phyloP scores from a whole-genome alignment of 2,888 invertebrate species.

The Agapostemon virescens region DNA sequence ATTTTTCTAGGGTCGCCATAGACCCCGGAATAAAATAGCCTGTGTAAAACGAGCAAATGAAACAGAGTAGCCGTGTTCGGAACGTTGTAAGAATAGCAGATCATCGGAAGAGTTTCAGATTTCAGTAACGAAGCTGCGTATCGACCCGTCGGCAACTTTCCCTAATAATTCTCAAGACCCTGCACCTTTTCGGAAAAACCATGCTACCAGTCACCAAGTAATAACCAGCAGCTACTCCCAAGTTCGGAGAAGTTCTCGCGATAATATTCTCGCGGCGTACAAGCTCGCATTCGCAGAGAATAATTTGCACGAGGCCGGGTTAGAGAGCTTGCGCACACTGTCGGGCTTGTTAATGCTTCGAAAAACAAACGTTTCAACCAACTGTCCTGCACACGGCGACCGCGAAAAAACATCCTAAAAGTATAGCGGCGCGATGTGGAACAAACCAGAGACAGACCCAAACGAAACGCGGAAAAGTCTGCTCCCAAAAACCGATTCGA shows the following conservation, averaged over 20 bases:
- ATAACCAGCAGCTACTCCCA: background rate
- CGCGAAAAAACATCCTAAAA: background rate
- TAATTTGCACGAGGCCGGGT: conserved; percentile 13
- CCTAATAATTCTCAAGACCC: background rate
- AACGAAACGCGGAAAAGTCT: too few species aligned
- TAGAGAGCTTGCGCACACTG: background rate
- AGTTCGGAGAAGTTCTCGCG: conserved; percentile 4
- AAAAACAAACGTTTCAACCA: conserved; percentile 9
- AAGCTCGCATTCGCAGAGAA: background rate
- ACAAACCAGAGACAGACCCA: background rate
- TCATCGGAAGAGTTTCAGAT: background rate
- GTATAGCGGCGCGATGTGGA: background rate
- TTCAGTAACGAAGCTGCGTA: background rate
- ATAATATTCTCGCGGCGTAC: conserved; percentile 28
- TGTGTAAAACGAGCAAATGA: too few species aligned
- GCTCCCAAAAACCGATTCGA: too few species aligned
- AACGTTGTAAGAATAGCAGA: too few species aligned
- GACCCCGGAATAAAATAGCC: too few species aligned
- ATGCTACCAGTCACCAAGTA: background rate
- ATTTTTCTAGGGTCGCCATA: too few species aligned
- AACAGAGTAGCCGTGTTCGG: too few species aligned
- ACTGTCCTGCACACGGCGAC: background rate
- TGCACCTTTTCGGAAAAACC: background rate
- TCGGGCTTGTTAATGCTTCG: conserved; percentile 15
- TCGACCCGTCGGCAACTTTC: background rate